Percentiles rank a stretch among this genome's conserved stretches.
These are phyloP conservation scores for Poecilus cupreus DNA, from an alignment of 2,888 invertebrate species.

Conservation along the genomic window DNA sequence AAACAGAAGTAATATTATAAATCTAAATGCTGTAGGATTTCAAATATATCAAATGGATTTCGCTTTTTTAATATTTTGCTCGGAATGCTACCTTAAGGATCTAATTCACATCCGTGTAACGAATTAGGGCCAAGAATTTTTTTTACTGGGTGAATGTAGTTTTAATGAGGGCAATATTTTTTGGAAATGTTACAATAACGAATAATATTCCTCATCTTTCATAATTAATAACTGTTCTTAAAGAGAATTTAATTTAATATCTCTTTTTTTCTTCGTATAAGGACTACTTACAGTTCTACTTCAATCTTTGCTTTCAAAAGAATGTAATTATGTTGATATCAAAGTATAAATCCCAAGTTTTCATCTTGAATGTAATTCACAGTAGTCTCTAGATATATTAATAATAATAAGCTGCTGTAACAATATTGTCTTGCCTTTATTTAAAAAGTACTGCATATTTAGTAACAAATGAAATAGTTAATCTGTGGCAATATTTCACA, in stretches of 20 bases:
- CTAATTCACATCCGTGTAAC: not conserved
- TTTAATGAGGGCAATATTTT: slow-evolving; percentile 31
- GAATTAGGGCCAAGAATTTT: not conserved
- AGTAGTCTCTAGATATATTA: too few species aligned
- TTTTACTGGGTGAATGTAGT: slow-evolving; percentile 13
- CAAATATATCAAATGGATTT: too few species aligned
- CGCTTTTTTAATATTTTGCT: not conserved
- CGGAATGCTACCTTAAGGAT: not conserved
- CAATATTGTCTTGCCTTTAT: too few species aligned
- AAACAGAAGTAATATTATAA: too few species aligned
- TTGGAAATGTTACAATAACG: slow-evolving; percentile 12
- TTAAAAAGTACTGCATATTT: not conserved
- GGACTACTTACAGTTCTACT: not conserved
- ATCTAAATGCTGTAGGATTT: too few species aligned
- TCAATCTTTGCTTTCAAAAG: not conserved
- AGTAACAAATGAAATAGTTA: not conserved
- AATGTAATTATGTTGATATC: slow-evolving; percentile 11
- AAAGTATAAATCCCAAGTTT: not conserved
- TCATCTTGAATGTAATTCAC: not conserved
- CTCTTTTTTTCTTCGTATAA: not conserved
- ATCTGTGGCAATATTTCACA: slow-evolving; percentile 15
- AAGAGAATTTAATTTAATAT: slow-evolving; percentile 28
- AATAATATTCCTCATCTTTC: slow-evolving; percentile 10
- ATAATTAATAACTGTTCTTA: slow-evolving; percentile 29
- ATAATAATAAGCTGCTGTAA: not conserved